Conservation (phyloP, 2,888 invertebrate genomes). For the Lasioglossum zephyrum region DNA sequence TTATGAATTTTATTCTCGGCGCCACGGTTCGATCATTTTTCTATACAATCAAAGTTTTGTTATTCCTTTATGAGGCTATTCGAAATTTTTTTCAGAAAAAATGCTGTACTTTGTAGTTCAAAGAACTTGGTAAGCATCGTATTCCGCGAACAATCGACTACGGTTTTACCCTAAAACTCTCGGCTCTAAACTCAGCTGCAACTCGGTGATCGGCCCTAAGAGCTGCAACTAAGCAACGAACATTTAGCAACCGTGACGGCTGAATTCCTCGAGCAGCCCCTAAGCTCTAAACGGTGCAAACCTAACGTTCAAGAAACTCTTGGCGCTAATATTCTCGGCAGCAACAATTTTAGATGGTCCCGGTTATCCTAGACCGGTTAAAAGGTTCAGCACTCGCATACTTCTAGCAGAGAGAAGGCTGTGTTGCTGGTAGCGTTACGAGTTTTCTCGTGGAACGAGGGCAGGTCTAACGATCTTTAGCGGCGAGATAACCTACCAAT, state of each 20-base stretch:
- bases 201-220: background rate
- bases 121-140: background rate
- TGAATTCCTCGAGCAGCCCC: background rate
- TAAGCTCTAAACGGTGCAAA: background rate
- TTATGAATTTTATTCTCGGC: too few relatives aligned
- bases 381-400: background rate
- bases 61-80: background rate
- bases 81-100: background rate
- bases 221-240: background rate
- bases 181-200: background rate
- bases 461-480: constrained; percentile 26
- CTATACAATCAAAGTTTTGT: background rate
- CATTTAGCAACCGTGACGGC: background rate
- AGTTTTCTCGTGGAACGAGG: constrained; percentile 35
- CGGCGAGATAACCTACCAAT: constrained; percentile 48
- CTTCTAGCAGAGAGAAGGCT: background rate
- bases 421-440: background rate
- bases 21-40: too few relatives aligned
- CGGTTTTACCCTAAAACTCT: background rate
- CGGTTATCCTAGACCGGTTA: background rate
- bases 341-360: background rate
- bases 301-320: background rate
- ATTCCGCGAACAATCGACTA: background rate
- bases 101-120: background rate
- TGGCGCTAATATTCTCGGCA: background rate